These are phyloP conservation scores for Paramormyrops kingsleyae DNA, from an alignment of 2,113 vertebrate species.

Conservation along the genomic window DNA sequence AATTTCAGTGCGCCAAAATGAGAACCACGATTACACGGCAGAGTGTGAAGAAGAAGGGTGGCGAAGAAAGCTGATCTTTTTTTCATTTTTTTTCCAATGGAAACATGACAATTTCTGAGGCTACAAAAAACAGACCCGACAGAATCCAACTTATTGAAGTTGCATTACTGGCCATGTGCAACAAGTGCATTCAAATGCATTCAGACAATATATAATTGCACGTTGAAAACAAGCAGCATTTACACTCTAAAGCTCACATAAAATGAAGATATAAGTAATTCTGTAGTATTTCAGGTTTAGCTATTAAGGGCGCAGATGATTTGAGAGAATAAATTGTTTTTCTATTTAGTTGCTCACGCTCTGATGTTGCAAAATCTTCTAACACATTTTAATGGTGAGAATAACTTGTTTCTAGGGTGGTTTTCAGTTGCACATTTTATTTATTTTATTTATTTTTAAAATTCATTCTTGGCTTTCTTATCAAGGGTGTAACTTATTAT, in stretches of 20 bases:
- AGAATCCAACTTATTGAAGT: not conserved
- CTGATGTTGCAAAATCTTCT: not conserved
- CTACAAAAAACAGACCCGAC: conserved; percentile 73
- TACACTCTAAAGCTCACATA: not conserved
- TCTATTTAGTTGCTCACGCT: not conserved
- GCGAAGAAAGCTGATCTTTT: not conserved
- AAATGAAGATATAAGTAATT: not conserved
- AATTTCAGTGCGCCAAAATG: conserved; percentile 95
- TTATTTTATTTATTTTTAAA: not conserved
- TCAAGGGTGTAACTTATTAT: not conserved
- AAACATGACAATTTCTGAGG: conserved; percentile 82
- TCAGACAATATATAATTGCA: not conserved
- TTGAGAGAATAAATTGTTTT: not conserved
- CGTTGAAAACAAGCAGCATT: not conserved
- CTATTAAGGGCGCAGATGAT: not conserved
- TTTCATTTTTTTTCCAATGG: conserved; percentile 64
- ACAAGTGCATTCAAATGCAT: not conserved
- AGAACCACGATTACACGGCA: conserved; percentile 94
- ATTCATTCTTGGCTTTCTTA: not conserved
- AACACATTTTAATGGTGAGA: not conserved
- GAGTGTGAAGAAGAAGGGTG: not conserved
- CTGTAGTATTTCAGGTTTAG: not conserved
- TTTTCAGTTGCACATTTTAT: not conserved
- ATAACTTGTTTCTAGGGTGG: not conserved
- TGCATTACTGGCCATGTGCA: not conserved